Conservation (phyloP, 2,113 vertebrate genomes). For the Serinus canaria region DNA sequence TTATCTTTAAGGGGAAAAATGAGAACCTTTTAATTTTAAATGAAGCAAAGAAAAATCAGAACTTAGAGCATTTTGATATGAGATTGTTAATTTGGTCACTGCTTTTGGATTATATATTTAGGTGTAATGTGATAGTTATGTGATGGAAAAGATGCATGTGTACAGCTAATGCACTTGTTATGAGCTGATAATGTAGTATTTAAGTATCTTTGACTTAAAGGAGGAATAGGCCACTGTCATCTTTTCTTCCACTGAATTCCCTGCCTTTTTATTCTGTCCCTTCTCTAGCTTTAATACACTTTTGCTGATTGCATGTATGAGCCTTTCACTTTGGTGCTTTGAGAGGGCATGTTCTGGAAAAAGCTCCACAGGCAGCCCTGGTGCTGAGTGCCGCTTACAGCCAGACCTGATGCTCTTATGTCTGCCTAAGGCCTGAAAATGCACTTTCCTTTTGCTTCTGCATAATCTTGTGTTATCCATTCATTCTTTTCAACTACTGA, state of each 20-base stretch:
- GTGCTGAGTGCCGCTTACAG: background rate
- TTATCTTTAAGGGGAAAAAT: background rate
- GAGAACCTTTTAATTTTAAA: background rate
- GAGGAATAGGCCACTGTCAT: background rate
- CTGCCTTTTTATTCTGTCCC: background rate
- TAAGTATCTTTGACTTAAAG: background rate
- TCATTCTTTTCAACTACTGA: slow-evolving; percentile 60
- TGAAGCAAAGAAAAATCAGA: background rate
- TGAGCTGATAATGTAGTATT: background rate
- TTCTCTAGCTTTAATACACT: background rate
- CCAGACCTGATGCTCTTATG: background rate
- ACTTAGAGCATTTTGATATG: background rate
- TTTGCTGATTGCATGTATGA: background rate
- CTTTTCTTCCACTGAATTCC: background rate
- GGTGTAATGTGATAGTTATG: background rate
- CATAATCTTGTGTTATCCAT: background rate
- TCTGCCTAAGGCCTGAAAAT: background rate
- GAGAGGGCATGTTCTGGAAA: background rate
- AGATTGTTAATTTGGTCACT: background rate
- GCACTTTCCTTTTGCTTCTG: slow-evolving; percentile 3
- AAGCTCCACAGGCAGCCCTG: background rate
- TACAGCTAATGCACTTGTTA: background rate
- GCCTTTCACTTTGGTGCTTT: background rate
- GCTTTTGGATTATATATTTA: background rate
- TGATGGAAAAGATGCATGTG: background rate